Base-by-base conservation (phyloP, 2,888 invertebrate species). In the Melieria crassipennis region DNA sequence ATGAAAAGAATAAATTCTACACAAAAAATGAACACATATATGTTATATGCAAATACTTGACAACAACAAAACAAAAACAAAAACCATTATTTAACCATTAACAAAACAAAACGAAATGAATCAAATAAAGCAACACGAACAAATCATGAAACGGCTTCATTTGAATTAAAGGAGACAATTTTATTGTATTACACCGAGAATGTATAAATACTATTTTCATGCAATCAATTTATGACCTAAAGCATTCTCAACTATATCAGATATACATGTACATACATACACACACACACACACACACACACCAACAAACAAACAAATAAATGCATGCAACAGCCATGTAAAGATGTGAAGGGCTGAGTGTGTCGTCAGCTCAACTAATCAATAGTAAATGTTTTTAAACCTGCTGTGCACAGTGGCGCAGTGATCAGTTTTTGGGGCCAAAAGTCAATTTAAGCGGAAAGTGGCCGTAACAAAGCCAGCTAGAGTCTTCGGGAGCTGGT, bases 101-200 rank as follows among this genome's bases (percentile, higher is more conserved):
- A 63, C 30, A 55, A 43, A 10, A 63, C 30, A 55, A 43, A 63
- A 43, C 60, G 60, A 68, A 11, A 68, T 2, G 30, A 30, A 30
- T 30, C 57, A 52, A 50, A 48, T 9, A 62, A 47, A 55, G 50
- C 13, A 72, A 72, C 69, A 68, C 13, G 72, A 73, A 75, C 75
- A 76, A 75, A 77, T 75, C 75, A 75, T 75, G 69, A 73, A 77
- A 77, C 75, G 77, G 77, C 77, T 77, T 77, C 77, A 77, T 71
- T 76, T 73, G 62, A 42, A 30, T 30, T 30, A 30, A 30, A 30
- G 30, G 30, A 30, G 30, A 30, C 30, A 30, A 30, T 30, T 30
- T 48, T 52, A 6, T 50, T 7, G 11, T 52, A 43, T 13, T 63
- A 16, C 47, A 7, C 7, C 9, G 10, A 7, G 10, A 46, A 43